A percentile compares a stretch with the other conserved stretches of the same genome.
phyloP scores from a whole-genome alignment of 2,797 vertebrate genomes.

The Lophius americanus region DNA sequence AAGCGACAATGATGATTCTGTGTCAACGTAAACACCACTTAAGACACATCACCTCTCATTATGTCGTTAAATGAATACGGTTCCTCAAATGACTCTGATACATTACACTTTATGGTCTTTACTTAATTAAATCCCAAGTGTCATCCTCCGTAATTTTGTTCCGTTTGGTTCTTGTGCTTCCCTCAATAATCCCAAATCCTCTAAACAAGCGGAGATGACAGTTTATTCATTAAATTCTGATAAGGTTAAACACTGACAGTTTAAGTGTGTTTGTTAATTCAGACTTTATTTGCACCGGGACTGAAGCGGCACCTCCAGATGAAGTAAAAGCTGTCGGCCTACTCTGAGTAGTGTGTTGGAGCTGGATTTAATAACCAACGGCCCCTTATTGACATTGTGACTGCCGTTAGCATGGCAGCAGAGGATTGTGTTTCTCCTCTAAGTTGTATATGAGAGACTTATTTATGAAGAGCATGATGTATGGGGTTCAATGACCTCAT shows the following conservation, averaged over 20 bases:
- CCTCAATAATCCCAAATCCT: constrained; percentile 63
- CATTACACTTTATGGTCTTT: constrained; percentile 19
- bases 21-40: constrained; percentile 1
- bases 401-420: constrained; percentile 17
- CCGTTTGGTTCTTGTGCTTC: constrained; percentile 31
- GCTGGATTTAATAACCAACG: constrained; percentile 45
- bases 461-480: neutral
- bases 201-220: constrained; percentile 56
- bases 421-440: constrained; percentile 19
- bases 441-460: constrained; percentile 9
- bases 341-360: constrained; percentile 7
- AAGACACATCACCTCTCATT: neutral
- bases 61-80: neutral
- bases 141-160: constrained; percentile 43
- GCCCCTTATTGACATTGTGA: constrained; percentile 47
- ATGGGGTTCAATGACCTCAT: constrained; percentile 10
- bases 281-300: constrained; percentile 70
- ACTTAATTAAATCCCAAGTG: constrained; percentile 48
- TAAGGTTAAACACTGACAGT: constrained; percentile 61
- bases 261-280: constrained; percentile 52
- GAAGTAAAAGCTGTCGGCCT: constrained; percentile 35
- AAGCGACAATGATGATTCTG: neutral
- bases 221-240: constrained; percentile 74
- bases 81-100: constrained; percentile 36
- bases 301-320: constrained; percentile 17